Evolutionary conservation across 1,140 invertebrate genomes (phyloP), one percentile per base, ranked within the genome.

Genomic region (Dufourea novaeangliae): DNA sequence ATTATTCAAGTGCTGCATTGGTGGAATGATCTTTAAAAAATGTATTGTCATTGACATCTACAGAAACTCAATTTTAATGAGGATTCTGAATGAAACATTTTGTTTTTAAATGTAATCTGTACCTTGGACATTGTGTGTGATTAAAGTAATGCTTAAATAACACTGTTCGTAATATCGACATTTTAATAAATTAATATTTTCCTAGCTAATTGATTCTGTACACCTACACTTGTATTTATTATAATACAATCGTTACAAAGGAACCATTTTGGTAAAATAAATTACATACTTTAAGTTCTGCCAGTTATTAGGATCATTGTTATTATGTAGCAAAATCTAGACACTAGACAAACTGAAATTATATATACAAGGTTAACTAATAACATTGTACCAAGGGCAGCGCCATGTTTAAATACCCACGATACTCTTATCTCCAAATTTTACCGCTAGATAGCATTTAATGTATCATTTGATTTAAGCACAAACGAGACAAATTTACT

Each of bases 161-260:
- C 22, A 82, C 67, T n/a, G 77, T 66, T 8, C 84, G 63, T 34
- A 88, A 57, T 17, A 88, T 52, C 37, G 82, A 85, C 86, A 87
- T 88, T 77, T 71, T 82, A 50, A 8, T 7, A 34, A 54, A 76
- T 41, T 41, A 71, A 68, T 63, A 69, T 56, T 12, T 12, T 66
- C 37, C 32, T 54, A 3, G 11, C 22, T 29, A 46, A n/a, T 46
- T 8, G 17, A 37, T 37, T 59, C 5, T 27, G 2, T 39, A 29
- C 56, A 75, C 7, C 17, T 32, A 75, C 8, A 20, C 22, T 44
- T 17, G 6, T 29, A 22, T 29, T 27, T 12, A 4, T 8, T 63
- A 64, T 20, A n/a, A 25, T 39, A 41, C 8, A 32, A 22, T 52
- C 1, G 7, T 14, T 14, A 44, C 12, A 7, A 69, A 1, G 10